Conservation (phyloP, 2,797 vertebrate genomes). For the Xenops minutus region DNA sequence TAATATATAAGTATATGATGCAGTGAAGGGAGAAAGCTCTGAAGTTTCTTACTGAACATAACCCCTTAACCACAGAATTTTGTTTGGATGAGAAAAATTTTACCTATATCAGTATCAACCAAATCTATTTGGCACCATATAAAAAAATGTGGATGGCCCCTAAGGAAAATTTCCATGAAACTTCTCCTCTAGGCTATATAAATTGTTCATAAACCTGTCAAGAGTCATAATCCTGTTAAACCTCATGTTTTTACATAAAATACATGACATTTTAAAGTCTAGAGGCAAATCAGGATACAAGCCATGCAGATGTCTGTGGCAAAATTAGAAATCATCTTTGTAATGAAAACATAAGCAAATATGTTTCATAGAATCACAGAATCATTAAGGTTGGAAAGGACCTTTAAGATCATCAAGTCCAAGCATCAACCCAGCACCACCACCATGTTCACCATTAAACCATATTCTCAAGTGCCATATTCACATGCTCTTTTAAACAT, state of each 20-base stretch:
- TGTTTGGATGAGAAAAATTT: not conserved
- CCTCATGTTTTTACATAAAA: not conserved
- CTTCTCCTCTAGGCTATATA: not conserved
- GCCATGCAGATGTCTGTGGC: not conserved
- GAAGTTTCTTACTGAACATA: not conserved
- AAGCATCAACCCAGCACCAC: not conserved
- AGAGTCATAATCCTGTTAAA: not conserved
- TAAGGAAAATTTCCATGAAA: not conserved
- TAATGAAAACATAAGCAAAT: not conserved
- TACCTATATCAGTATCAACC: not conserved
- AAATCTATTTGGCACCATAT: not conserved
- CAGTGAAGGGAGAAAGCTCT: not conserved
- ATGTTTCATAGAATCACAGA: not conserved
- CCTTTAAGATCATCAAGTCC: not conserved
- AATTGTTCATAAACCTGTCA: not conserved
- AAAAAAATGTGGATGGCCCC: not conserved
- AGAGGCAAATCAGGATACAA: not conserved
- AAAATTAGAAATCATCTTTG: not conserved
- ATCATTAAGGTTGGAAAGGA: not conserved
- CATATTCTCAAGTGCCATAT: not conserved
- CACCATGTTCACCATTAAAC: not conserved
- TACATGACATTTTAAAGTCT: not conserved
- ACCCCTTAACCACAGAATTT: not conserved
- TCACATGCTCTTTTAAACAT: not conserved
- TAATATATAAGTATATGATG: not conserved